Percentiles rank a stretch among this genome's conserved stretches.
These are phyloP conservation scores for Prunella fulvescens DNA, from an alignment of 2,113 vertebrate genomes.

Conservation along the genomic window DNA sequence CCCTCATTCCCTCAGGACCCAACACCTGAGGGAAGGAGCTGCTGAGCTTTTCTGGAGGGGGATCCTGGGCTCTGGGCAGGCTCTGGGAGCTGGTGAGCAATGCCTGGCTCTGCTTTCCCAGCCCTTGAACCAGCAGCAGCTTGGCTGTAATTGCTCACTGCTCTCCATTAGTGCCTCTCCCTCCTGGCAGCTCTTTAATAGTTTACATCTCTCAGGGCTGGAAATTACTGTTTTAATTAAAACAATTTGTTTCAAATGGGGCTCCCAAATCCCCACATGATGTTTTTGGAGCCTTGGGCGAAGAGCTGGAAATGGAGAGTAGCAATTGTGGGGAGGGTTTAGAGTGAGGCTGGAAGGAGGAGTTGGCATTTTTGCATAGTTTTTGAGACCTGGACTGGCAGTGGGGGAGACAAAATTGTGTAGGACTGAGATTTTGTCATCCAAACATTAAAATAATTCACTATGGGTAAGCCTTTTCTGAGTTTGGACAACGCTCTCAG, in stretches of 20 bases:
- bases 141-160: slow-evolving; percentile 45
- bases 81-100: neutral
- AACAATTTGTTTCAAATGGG: slow-evolving; percentile 66
- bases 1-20: neutral
- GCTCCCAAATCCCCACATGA: slow-evolving; percentile 21
- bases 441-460: neutral
- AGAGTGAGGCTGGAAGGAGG: neutral
- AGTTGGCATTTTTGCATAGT: neutral
- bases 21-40: neutral
- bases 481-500: rapidly evolving
- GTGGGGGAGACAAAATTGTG: neutral
- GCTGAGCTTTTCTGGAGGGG: neutral
- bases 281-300: slow-evolving; percentile 40
- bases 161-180: slow-evolving; percentile 57
- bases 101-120: neutral
- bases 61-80: neutral
- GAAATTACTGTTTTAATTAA: slow-evolving; percentile 70
- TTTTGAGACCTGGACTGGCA: neutral
- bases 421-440: neutral
- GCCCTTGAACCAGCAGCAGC: slow-evolving; percentile 9
- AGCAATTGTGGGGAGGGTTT: neutral
- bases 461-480: rapidly evolving
- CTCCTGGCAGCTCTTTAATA: slow-evolving; percentile 62
- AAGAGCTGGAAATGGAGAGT: neutral
- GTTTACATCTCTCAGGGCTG: slow-evolving; percentile 60